Base-by-base conservation (phyloP, 2,888 invertebrate genomes). In the Drosophila ochracea region DNA sequence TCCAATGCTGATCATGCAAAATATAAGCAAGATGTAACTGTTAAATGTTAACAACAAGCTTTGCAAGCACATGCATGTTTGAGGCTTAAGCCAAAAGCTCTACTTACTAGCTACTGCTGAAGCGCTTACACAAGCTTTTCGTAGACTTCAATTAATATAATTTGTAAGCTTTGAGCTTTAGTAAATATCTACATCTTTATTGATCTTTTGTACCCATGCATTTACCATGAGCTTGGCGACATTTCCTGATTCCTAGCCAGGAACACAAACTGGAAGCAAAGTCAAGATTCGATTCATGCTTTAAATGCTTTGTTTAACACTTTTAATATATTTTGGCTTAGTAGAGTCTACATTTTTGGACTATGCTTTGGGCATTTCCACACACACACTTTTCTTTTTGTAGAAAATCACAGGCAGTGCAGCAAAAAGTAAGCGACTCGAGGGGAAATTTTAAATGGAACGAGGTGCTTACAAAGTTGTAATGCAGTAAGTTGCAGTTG, bases 401-500 rank as follows among this genome's bases (percentile, higher is more conserved):
- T 25, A 6, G 43, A 59, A 80, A 77, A 68, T 71, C 74, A 77
- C 49, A 64, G 55, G 62, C 47, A 57, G 60, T 52, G 59, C 66
- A 62, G 43, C 41, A 68, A 68, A 47, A 59, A 41, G 52, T 53
- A 31, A 16, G 39, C 47, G 47, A 49, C 39, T 19, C 37, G 37
- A n/a, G 33, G 31, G 39, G 35, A 58, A n/a, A 33, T 19, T 39
- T 13, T 66, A 49, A 6, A 37, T 47, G 31, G 39, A 47, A 59
- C 43, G 35, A n/a, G 61, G 10, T 64, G 76, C 65, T 74, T 61
- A 70, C 65, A 83, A 78, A 75, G 59, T 72, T 75, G 35, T 49
- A 43, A 62, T 57, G 68, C 73, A 55, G 59, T 61, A 65, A 43
- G 78, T 68, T 83, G 75, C 82, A 78, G 67, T 80, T 80, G 68